Percentiles rank a stretch among this genome's conserved stretches.
These are phyloP conservation scores for Hyposmocoma kahamanoa DNA, from an alignment of 1,140 invertebrate genomes.

Conservation along the genomic window DNA sequence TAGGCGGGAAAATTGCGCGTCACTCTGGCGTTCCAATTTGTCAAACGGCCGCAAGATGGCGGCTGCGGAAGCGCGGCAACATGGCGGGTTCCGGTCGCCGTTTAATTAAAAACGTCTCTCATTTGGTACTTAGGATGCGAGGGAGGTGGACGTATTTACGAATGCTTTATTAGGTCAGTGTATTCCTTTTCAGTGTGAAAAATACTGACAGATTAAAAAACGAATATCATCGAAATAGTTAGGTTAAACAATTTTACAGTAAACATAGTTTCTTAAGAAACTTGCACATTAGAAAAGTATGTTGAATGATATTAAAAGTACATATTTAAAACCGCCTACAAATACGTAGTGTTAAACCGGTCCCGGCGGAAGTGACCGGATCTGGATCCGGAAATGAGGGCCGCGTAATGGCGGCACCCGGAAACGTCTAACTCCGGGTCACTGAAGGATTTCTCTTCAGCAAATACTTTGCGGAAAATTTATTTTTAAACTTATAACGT, in stretches of 20 bases:
- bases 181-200: not conserved
- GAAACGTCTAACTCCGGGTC: no score
- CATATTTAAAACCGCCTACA: no score
- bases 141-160: slow-evolving; percentile 34
- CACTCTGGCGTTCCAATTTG: slow-evolving; percentile 70
- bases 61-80: slow-evolving; percentile 65
- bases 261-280: no score
- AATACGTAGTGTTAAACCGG: no score
- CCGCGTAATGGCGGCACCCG: slow-evolving; percentile 25
- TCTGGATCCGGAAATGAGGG: slow-evolving; percentile 26
- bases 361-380: slow-evolving; percentile 1
- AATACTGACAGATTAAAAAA: no score
- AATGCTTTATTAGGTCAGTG: slow-evolving; percentile 8
- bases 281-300: no score
- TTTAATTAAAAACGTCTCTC: slow-evolving; percentile 72
- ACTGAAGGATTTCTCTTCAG: no score
- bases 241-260: no score
- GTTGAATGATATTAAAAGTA: no score
- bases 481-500: no score
- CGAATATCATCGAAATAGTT: no score
- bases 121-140: slow-evolving; percentile 44
- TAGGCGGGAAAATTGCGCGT: slow-evolving; percentile 71
- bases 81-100: slow-evolving; percentile 59
- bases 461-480: no score
- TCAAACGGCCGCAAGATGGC: slow-evolving; percentile 69